Evolutionary conservation across 1,140 invertebrate species (phyloP).

Genomic region (Goniozus legneri): DNA sequence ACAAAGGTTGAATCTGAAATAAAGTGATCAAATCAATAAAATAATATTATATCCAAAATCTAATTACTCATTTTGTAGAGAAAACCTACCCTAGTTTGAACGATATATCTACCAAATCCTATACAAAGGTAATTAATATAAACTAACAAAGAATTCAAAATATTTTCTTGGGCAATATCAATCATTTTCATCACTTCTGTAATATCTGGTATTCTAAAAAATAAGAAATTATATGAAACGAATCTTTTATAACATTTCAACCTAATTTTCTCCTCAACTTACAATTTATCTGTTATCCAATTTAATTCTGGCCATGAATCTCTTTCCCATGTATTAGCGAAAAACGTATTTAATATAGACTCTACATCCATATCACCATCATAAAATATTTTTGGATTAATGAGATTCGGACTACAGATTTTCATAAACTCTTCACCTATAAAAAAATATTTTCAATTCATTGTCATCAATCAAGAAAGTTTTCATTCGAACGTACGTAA

Average conservation of each 20-base stretch:
- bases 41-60: too few relatives aligned
- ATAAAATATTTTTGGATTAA: constrained; percentile 57
- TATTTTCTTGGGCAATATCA: constrained; percentile 35
- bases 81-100: constrained; percentile 32
- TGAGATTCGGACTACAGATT: constrained; percentile 49
- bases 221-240: constrained; percentile 25
- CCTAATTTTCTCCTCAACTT: constrained; percentile 41
- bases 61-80: too few relatives aligned
- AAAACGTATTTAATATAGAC: constrained; percentile 56
- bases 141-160: constrained; percentile 36
- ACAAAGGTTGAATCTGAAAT: constrained; percentile 37
- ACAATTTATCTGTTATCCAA: constrained; percentile 58
- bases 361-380: constrained; percentile 50
- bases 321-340: constrained; percentile 49
- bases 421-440: constrained; percentile 51
- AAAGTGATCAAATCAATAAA: constrained; percentile 1
- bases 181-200: constrained; percentile 41
- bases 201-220: constrained; percentile 39
- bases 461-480: background rate
- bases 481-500: constrained; percentile 39
- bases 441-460: constrained; percentile 24
- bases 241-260: too few relatives aligned
- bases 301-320: constrained; percentile 55
- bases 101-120: constrained; percentile 40
- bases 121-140: constrained; percentile 42